Percentiles rank a stretch among this genome's conserved stretches.
These are phyloP conservation scores for Sebastiscus albofasciatus DNA, from an alignment of 2,797 vertebrate species.

Conservation along the genomic window DNA sequence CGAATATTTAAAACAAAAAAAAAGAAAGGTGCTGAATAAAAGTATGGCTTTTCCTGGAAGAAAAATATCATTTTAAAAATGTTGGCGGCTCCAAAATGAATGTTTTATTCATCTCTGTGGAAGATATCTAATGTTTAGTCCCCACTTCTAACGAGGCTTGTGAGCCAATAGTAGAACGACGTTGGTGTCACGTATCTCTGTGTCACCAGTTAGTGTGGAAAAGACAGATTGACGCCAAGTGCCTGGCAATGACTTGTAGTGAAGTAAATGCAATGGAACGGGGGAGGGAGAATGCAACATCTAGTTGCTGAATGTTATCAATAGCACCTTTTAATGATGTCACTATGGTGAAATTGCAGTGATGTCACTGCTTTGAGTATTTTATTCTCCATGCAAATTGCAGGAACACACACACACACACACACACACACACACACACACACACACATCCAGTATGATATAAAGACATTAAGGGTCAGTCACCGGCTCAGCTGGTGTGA, in stretches of 20 bases:
- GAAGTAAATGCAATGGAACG: no score
- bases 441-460: neutral
- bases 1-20: no score
- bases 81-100: accelerated
- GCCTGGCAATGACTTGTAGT: no score
- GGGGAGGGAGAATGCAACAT: accelerated
- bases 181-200: accelerated
- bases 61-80: no score
- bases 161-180: accelerated
- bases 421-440: neutral
- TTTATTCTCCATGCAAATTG: neutral
- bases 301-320: no score
- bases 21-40: no score
- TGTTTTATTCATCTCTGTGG: accelerated
- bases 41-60: no score
- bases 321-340: neutral
- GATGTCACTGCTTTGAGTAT: neutral
- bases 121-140: accelerated
- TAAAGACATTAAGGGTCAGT: conserved; percentile 14
- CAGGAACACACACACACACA: neutral
- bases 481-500: conserved; percentile 50
- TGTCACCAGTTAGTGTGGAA: no score
- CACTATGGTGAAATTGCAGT: neutral
- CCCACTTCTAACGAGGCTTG: no score
- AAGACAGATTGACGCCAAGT: no score